phyloP scores from a whole-genome alignment of 2,888 invertebrate species.

The Gandaritis pyraliata region DNA sequence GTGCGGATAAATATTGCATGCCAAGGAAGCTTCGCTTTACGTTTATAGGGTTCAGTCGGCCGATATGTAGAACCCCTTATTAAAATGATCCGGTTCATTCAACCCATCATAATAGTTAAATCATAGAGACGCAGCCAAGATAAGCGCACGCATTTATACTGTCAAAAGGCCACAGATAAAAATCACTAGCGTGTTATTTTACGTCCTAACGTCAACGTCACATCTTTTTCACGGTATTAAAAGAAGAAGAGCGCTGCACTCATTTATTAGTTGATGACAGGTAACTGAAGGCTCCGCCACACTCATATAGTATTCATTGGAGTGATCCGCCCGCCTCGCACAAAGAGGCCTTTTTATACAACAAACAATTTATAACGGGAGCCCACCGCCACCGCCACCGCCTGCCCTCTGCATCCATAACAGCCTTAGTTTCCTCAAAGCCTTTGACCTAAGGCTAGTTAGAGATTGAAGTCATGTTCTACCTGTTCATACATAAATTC shows the following conservation, averaged over 20 bases:
- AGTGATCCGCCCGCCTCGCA: conserved; percentile 34
- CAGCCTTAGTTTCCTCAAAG: conserved; percentile 5
- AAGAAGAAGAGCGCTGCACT: background rate
- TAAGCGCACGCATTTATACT: too few species aligned
- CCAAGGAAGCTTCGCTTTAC: conserved; percentile 17
- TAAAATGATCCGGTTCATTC: too few species aligned
- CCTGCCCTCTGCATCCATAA: conserved; percentile 12
- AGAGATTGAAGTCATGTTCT: background rate
- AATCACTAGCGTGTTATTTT: too few species aligned
- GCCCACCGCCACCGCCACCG: conserved; percentile 12
- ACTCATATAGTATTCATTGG: conserved; percentile 51
- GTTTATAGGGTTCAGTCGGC: conserved; percentile 5
- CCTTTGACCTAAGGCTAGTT: background rate
- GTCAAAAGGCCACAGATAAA: too few species aligned
- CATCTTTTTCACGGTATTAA: too few species aligned
- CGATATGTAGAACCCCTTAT: background rate
- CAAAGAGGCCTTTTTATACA: conserved; percentile 44
- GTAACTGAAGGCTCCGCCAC: conserved; percentile 29
- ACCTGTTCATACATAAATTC: too few species aligned
- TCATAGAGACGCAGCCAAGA: too few species aligned
- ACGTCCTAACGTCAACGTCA: too few species aligned
- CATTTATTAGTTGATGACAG: conserved; percentile 31
- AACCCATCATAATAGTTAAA: too few species aligned
- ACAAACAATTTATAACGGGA: conserved; percentile 41
- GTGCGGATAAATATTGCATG: conserved; percentile 40